These are phyloP conservation scores for Drosophila gunungcola DNA, from an alignment of 1,140 invertebrate species.

Conservation along the genomic window DNA sequence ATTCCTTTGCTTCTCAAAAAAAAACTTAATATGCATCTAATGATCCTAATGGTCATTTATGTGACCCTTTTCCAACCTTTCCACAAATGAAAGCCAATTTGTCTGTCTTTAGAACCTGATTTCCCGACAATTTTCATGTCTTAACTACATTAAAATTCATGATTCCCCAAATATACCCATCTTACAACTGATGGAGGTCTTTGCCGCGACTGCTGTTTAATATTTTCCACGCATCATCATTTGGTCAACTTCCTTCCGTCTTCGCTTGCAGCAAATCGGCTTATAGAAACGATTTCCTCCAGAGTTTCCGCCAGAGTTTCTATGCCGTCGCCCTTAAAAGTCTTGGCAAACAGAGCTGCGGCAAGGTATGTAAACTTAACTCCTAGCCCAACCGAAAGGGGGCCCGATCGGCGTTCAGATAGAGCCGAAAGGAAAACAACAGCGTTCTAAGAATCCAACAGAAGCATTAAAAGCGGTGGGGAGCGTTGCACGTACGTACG, in stretches of 20 bases:
- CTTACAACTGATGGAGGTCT: constrained; percentile 3
- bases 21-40: neutral
- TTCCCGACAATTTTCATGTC: constrained; percentile 7
- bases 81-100: constrained; percentile 16
- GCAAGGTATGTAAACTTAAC: constrained; percentile 69
- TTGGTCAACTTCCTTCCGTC: constrained; percentile 71
- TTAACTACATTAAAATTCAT: constrained; percentile 64
- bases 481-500: constrained; percentile 38
- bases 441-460: constrained; percentile 72
- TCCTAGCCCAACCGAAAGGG: constrained; percentile 34
- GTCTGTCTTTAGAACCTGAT: neutral
- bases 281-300: constrained; percentile 52
- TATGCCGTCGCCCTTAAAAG: constrained; percentile 4
- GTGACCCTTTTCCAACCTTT: neutral
- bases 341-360: constrained; percentile 54
- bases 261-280: constrained; percentile 62
- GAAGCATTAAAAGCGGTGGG: constrained; percentile 40
- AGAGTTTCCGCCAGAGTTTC: constrained; percentile 20
- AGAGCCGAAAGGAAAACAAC: constrained; percentile 65
- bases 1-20: neutral
- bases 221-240: constrained; percentile 71
- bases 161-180: constrained; percentile 38
- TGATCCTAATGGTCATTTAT: constrained; percentile 1
- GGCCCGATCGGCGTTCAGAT: constrained; percentile 61
- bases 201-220: constrained; percentile 38